Conservation (phyloP, 2,888 invertebrate genomes). For the Lepidocyrtoides sp. region DNA sequence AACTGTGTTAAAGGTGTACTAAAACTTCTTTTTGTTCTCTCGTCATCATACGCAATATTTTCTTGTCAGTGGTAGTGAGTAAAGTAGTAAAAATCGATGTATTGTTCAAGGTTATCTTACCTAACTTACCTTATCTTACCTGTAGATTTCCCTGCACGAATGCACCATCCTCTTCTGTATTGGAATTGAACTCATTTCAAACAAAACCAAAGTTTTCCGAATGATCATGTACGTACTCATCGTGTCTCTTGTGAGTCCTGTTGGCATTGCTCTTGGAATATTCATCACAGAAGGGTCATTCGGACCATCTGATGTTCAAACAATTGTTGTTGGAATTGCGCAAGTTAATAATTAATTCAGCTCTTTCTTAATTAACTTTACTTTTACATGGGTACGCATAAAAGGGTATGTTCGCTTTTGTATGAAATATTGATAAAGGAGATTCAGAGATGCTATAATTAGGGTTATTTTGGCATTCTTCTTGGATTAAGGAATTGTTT, state of each 20-base stretch:
- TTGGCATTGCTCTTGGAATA: slow-evolving; percentile 88
- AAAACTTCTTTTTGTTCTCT: too few relatives aligned
- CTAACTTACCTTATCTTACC: too few relatives aligned
- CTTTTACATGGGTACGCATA: background rate
- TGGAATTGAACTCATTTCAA: slow-evolving; percentile 88
- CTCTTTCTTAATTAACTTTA: slow-evolving; percentile 55
- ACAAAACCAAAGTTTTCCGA: slow-evolving; percentile 86
- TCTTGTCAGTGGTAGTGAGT: too few relatives aligned
- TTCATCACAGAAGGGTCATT: slow-evolving; percentile 87
- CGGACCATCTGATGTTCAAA: slow-evolving; percentile 86
- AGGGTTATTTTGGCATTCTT: too few relatives aligned
- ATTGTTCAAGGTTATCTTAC: too few relatives aligned
- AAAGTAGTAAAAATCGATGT: too few relatives aligned
- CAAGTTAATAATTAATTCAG: slow-evolving; percentile 73
- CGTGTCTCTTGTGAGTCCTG: slow-evolving; percentile 88
- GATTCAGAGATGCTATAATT: too few relatives aligned
- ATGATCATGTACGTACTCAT: slow-evolving; percentile 87
- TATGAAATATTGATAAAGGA: too few relatives aligned
- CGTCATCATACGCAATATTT: too few relatives aligned
- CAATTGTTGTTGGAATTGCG: slow-evolving; percentile 86
- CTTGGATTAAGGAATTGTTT: too few relatives aligned
- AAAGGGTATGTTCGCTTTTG: background rate
- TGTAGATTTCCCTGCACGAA: slow-evolving; percentile 88
- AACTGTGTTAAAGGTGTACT: too few relatives aligned
- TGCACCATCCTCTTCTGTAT: slow-evolving; percentile 88